Base-by-base conservation (phyloP, 2,113 vertebrate species). In the Corythornis vintsioides region DNA sequence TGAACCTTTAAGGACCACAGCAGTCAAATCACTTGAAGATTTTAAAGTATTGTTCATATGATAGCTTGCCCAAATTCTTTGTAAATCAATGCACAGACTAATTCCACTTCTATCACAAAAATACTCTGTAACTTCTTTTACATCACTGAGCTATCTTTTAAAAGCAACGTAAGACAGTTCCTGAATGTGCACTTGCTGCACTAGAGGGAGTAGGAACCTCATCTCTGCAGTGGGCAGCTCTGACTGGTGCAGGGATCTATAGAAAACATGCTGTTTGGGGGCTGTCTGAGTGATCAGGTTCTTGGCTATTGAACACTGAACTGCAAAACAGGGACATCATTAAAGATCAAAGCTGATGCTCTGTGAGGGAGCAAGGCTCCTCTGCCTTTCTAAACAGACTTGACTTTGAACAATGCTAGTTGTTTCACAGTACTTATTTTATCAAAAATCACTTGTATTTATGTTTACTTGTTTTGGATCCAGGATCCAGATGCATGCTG, bases 121-220 rank as follows among this genome's bases (percentile, higher is more conserved):
- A 21, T 67, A 19, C 11, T 72, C 28, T 31, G 42, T 75, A 50
- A 33, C 17, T 66, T 61, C 14, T 82, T 69, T 74, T 35, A 8
- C 12, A 42, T 50, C 38, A 10, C n/a, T 1, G 31, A 77, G 9
- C 3, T 28, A 33, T 10, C 89, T 72, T 66, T 42, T 0, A 42
- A 26, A 88, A 26, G 22, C 2, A 0, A 15, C 2, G n/a, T 43
- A 65, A 74, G 52, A 31, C 63, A 48, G 75, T 31, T 77, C 77
- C 88, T 65, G 83, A 35, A 52, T 89, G 76, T 57, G 10, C 81
- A 10, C 3, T 92, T 86, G 86, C 93, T 96, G 96, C 96, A 63
- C 91, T 81, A 95, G 95, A 88, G 94, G 83, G 86, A 96, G 90
- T 13, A 94, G 66, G 83, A 97, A 71, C 61, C 72, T 89, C 66